These are phyloP conservation scores for Chloromyia formosa DNA, from an alignment of 2,888 invertebrate genomes.

Conservation along the genomic window DNA sequence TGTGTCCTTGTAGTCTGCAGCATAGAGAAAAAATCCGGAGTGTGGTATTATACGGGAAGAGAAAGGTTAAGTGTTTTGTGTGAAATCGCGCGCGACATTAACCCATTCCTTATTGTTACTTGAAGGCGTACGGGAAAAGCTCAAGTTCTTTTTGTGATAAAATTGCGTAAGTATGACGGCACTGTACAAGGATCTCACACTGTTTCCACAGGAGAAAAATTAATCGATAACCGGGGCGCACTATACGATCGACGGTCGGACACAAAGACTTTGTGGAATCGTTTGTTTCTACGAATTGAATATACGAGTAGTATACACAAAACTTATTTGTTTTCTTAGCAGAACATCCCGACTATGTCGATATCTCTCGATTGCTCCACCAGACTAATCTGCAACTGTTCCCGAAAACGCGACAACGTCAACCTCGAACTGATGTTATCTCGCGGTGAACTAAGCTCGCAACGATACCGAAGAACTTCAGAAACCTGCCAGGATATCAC, in stretches of 20 bases:
- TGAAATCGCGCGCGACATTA: slow-evolving; percentile 37
- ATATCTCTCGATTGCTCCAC: too few species aligned
- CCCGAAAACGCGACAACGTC: slow-evolving; percentile 30
- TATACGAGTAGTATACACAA: neutral
- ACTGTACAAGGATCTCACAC: neutral
- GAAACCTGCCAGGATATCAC: slow-evolving; percentile 20
- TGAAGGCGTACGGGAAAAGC: slow-evolving; percentile 15
- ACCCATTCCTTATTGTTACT: slow-evolving; percentile 33
- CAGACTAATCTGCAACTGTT: too few species aligned
- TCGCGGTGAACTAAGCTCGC: slow-evolving; percentile 27
- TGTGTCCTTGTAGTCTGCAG: slow-evolving; percentile 31
- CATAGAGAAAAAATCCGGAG: slow-evolving; percentile 38
- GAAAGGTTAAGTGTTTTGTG: slow-evolving; percentile 43
- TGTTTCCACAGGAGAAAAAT: neutral
- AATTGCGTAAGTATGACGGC: slow-evolving; percentile 34
- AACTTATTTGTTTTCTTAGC: slow-evolving; percentile 16
- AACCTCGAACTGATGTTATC: slow-evolving; percentile 40
- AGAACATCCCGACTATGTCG: too few species aligned
- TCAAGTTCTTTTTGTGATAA: slow-evolving; percentile 9
- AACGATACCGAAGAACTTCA: slow-evolving; percentile 16
- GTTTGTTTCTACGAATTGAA: neutral
- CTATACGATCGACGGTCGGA: neutral
- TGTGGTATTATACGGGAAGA: slow-evolving; percentile 26
- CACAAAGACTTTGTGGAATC: neutral
- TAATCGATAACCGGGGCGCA: neutral